A percentile compares a stretch with the other conserved stretches of the same genome.
phyloP scores from a whole-genome alignment of 2,113 vertebrate species.

The Spea multiplicata region DNA sequence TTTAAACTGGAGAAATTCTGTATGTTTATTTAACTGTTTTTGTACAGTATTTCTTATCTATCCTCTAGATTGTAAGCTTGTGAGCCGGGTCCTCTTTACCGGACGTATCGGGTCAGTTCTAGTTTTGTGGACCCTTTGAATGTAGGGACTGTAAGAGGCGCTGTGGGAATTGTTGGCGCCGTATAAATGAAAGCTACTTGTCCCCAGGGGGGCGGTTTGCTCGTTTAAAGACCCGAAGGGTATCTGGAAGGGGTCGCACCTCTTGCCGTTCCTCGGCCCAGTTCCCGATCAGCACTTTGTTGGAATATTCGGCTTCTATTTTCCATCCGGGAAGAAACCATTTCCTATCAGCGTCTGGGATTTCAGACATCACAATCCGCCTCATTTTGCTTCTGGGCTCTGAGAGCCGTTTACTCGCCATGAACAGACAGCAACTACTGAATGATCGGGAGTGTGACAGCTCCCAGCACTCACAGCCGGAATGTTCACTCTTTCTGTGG shows the following conservation, averaged over 20 bases:
- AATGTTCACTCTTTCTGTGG: conserved; percentile 26
- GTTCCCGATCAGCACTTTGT: conserved; percentile 72
- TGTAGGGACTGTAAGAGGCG: too few species aligned
- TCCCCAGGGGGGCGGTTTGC: too few species aligned
- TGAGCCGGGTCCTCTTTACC: too few species aligned
- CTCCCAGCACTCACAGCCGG: background rate
- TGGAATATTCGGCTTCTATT: conserved; percentile 64
- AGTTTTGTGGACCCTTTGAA: too few species aligned
- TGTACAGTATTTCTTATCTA: too few species aligned
- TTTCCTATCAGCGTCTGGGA: conserved; percentile 46
- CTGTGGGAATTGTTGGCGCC: too few species aligned
- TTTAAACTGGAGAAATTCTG: too few species aligned
- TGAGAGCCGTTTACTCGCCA: background rate
- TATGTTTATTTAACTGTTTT: too few species aligned
- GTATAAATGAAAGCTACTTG: too few species aligned
- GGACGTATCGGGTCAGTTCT: too few species aligned
- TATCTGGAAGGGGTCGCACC: conserved; percentile 56
- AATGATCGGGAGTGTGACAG: conserved; percentile 12
- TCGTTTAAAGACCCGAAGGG: too few species aligned
- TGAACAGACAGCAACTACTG: background rate
- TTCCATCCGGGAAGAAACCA: conserved; percentile 66
- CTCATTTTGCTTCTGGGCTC: background rate
- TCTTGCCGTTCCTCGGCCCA: conserved; percentile 73
- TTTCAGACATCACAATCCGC: conserved; percentile 9
- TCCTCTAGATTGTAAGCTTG: too few species aligned